These are phyloP conservation scores for Scotopteryx bipunctaria DNA, from an alignment of 2,888 invertebrate species.

Conservation along the genomic window DNA sequence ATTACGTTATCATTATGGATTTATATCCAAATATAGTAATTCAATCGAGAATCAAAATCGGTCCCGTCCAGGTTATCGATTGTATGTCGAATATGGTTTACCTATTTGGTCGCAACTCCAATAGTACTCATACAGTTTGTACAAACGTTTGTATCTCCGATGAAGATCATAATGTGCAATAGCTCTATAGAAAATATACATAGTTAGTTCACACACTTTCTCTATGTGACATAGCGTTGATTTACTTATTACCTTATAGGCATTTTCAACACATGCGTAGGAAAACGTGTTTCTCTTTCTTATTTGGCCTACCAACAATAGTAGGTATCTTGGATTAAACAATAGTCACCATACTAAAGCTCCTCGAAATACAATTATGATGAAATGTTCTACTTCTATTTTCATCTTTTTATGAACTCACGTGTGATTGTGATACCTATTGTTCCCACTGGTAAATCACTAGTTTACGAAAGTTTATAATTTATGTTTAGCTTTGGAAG, in stretches of 20 bases:
- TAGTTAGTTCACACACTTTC: background rate
- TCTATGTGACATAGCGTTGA: background rate
- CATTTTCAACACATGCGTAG: no score
- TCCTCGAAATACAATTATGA: background rate
- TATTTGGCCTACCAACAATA: background rate
- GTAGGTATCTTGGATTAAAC: background rate
- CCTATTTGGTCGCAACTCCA: no score
- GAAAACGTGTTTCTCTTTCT: no score
- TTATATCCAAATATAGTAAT: no score
- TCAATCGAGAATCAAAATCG: no score
- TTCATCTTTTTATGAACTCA: conserved; percentile 28
- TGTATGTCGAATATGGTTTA: no score
- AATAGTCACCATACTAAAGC: background rate
- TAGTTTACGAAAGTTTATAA: conserved; percentile 56
- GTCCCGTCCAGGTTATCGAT: no score
- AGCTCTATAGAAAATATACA: background rate
- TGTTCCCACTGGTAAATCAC: conserved; percentile 47
- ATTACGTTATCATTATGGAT: no score
- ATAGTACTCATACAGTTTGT: no score
- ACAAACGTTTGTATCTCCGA: background rate
- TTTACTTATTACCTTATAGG: background rate
- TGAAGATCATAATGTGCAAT: background rate
- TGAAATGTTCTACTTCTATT: conserved; percentile 10
- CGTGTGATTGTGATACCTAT: conserved; percentile 35
- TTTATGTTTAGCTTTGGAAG: conserved; percentile 55